A percentile compares a stretch with the other conserved stretches of the same genome.
Conservation (phyloP, 2,113 vertebrate species). For the Strix uralensis region DNA sequence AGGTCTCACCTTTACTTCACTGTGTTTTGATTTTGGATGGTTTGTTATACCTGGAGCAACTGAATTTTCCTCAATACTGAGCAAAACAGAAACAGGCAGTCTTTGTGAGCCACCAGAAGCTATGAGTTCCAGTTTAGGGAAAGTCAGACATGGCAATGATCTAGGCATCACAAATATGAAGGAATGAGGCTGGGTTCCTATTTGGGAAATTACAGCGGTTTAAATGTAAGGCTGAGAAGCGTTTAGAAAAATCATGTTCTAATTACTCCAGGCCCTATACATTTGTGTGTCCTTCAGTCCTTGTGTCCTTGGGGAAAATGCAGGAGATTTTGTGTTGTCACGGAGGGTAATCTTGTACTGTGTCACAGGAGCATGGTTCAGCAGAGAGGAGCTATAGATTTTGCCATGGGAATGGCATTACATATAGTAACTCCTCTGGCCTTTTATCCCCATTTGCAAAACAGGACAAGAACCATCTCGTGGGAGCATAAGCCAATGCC, state of each 20-base stretch:
- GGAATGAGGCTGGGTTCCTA: not conserved
- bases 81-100: not conserved
- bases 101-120: not conserved
- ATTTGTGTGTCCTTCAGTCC: not conserved
- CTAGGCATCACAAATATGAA: not conserved
- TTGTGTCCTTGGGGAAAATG: not conserved
- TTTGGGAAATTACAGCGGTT: not conserved
- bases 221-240: not conserved
- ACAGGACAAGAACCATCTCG: not conserved
- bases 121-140: not conserved
- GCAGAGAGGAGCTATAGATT: not conserved
- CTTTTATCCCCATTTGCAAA: not conserved
- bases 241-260: conserved; percentile 3
- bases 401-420: not conserved
- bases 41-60: not conserved
- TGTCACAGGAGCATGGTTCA: not conserved
- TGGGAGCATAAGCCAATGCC: not conserved
- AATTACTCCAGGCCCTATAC: not conserved
- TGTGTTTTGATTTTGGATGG: not conserved
- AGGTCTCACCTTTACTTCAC: not conserved
- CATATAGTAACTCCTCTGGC: not conserved
- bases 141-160: not conserved
- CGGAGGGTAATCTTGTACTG: not conserved
- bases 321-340: not conserved
- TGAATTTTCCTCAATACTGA: not conserved